Evolutionary conservation across 2,888 invertebrate species (phyloP).

Genomic region (Glaucopsyche alexis): DNA sequence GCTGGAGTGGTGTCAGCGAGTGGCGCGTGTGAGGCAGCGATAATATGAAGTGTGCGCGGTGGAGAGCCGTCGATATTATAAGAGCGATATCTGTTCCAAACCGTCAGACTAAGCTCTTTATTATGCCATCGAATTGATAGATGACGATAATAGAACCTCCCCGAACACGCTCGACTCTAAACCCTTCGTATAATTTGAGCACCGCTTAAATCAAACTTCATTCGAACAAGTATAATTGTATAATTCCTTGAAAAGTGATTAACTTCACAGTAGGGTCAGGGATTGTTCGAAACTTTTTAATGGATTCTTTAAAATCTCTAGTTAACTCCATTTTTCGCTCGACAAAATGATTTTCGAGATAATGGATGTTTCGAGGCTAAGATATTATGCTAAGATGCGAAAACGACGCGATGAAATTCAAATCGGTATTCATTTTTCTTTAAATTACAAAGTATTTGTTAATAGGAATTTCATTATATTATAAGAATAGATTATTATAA

Average conservation of each 20-base stretch:
- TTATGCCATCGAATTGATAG: constrained; percentile 28
- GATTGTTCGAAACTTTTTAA: constrained; percentile 10
- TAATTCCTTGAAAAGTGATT: constrained; percentile 18
- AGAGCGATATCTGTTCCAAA: constrained; percentile 25
- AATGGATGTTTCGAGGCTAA: constrained; percentile 17
- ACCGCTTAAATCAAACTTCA: constrained; percentile 14
- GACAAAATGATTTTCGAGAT: constrained; percentile 4
- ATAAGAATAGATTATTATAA: too few relatives aligned
- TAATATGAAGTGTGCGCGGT: constrained; percentile 29
- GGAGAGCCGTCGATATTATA: constrained; percentile 18
- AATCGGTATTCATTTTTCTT: constrained; percentile 7
- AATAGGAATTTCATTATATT: too few relatives aligned
- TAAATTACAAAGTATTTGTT: not conserved
- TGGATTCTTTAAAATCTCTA: constrained; percentile 4
- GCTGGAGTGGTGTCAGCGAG: constrained; percentile 19
- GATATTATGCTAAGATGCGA: not conserved
- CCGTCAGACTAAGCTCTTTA: constrained; percentile 18
- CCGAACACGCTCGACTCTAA: constrained; percentile 16
- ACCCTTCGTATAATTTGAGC: constrained; percentile 25
- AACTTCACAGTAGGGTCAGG: constrained; percentile 17
- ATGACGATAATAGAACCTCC: constrained; percentile 23
- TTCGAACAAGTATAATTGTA: constrained; percentile 19
- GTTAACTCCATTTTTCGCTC: not conserved
- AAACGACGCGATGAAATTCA: not conserved
- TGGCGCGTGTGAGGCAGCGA: constrained; percentile 27